phyloP scores from a whole-genome alignment of 2,888 invertebrate genomes.

The Isoperla grammatica region DNA sequence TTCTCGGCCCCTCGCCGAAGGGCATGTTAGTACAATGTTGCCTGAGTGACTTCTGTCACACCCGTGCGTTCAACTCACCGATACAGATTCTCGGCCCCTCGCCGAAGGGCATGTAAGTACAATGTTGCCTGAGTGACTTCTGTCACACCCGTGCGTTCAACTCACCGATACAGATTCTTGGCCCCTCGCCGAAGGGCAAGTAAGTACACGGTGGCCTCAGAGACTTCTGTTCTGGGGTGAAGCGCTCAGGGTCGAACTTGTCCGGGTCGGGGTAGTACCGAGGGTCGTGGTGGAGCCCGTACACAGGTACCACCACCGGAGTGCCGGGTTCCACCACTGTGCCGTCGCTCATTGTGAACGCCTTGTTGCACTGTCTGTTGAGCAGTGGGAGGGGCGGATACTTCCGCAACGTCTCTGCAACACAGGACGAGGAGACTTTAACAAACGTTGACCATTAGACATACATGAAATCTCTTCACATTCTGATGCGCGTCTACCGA shows the following conservation, averaged over 20 bases:
- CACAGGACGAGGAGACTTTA: no score
- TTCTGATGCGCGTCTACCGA: no score
- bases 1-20: no score
- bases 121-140: no score
- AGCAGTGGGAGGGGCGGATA: conserved; percentile 45
- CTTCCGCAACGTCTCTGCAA: conserved; percentile 46
- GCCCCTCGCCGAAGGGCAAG: conserved; percentile 47
- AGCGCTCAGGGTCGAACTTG: conserved; percentile 48
- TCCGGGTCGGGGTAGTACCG: conserved; percentile 45
- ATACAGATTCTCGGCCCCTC: no score
- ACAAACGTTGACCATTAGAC: no score
- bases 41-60: no score
- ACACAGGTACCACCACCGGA: conserved; percentile 39
- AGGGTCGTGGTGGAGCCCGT: conserved; percentile 44
- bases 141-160: no score
- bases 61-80: no score
- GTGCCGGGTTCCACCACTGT: conserved; percentile 40
- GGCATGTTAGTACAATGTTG: no score
- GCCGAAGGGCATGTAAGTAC: no score
- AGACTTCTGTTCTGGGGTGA: conserved; percentile 40
- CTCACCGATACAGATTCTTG: conserved; percentile 45
- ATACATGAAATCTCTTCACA: no score
- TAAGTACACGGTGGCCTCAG: conserved; percentile 40
- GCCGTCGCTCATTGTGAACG: conserved; percentile 42
- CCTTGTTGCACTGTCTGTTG: conserved; percentile 39